Percentiles rank a stretch among this genome's conserved stretches.
phyloP scores from a whole-genome alignment of 2,113 vertebrate genomes.

The Lagopus leucura region DNA sequence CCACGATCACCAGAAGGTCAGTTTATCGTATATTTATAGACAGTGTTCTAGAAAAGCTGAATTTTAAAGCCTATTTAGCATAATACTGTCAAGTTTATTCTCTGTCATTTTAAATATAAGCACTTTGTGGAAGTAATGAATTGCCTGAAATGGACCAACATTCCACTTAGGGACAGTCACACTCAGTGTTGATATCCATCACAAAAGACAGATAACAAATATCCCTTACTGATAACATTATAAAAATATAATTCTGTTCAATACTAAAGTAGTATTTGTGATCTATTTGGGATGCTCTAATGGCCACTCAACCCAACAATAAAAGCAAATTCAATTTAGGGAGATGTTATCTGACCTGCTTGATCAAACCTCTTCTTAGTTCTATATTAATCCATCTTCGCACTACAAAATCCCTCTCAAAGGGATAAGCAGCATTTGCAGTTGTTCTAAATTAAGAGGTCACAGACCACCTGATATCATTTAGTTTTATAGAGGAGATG shows the following conservation, averaged over 20 bases:
- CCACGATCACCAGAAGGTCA: neutral
- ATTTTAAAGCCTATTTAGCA: conserved; percentile 10
- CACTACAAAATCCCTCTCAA: neutral
- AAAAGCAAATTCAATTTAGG: neutral
- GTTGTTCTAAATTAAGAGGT: neutral
- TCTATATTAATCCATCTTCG: neutral
- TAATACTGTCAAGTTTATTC: neutral
- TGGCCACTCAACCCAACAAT: neutral
- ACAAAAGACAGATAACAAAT: neutral
- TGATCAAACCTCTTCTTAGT: neutral
- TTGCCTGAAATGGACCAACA: neutral
- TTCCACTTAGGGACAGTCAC: neutral
- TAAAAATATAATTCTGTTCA: neutral
- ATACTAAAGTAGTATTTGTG: neutral
- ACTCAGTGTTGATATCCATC: neutral
- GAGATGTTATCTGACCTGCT: neutral
- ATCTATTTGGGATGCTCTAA: neutral
- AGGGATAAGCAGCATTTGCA: neutral
- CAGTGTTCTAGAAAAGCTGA: neutral
- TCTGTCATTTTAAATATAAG: neutral
- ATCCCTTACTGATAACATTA: neutral
- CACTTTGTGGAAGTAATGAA: neutral
- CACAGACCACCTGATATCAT: neutral
- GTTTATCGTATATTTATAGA: neutral
- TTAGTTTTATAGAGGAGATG: neutral